These are phyloP conservation scores for Aphelocoma coerulescens DNA, from an alignment of 2,113 vertebrate genomes.

Conservation along the genomic window DNA sequence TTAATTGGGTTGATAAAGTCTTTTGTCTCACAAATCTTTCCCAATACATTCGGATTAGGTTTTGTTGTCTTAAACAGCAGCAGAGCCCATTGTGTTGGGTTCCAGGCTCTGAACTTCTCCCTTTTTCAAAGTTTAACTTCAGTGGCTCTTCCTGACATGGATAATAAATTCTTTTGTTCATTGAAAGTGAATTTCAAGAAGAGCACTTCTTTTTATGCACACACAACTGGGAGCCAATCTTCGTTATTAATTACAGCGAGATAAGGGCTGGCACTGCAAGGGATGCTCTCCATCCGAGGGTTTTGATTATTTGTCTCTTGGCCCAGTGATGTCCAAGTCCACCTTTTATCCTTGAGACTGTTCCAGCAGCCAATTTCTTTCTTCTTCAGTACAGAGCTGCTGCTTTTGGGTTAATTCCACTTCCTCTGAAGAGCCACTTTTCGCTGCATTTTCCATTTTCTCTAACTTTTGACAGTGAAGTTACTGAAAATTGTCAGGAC, in stretches of 20 bases:
- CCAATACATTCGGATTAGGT: not conserved
- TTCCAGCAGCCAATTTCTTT: not conserved
- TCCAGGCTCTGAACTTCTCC: not conserved
- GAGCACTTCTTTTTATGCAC: not conserved
- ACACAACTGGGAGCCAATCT: not conserved
- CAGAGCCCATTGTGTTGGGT: not conserved
- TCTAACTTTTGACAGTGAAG: not conserved
- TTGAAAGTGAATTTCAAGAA: not conserved
- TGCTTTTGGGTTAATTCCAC: not conserved
- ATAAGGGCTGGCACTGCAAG: not conserved
- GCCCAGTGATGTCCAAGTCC: not conserved
- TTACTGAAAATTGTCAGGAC: not conserved
- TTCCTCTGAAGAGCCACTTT: not conserved
- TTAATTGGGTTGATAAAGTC: constrained; percentile 44
- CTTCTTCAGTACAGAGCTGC: not conserved
- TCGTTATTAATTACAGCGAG: not conserved
- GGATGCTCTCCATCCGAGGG: not conserved
- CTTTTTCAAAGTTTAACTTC: not conserved
- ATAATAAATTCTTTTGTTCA: not conserved
- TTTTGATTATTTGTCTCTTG: not conserved
- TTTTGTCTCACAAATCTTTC: not conserved
- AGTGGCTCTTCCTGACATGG: not conserved
- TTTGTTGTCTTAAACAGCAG: not conserved
- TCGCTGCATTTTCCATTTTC: not conserved
- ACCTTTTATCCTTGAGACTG: not conserved